These are phyloP conservation scores for Drosophila mojavensis DNA, from an alignment of 1,140 invertebrate genomes.

Conservation along the genomic window DNA sequence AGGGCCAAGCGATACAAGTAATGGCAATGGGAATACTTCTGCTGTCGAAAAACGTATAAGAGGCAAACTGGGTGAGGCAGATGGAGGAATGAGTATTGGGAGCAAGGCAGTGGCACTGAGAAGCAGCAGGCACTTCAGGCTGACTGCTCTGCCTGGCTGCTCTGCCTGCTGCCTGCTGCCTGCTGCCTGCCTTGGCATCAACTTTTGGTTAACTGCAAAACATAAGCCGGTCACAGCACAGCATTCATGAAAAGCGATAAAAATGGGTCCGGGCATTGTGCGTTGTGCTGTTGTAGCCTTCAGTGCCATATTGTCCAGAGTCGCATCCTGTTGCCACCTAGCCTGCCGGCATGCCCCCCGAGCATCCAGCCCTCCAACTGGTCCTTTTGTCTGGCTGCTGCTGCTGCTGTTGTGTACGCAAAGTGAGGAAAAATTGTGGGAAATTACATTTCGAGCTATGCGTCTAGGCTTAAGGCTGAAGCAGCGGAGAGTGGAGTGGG, in stretches of 20 bases:
- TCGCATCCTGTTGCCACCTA: slow-evolving; percentile 23
- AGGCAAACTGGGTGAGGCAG: neutral
- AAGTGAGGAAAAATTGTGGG: slow-evolving; percentile 82
- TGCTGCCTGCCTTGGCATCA: slow-evolving; percentile 19
- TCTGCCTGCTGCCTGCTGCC: neutral
- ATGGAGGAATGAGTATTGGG: neutral
- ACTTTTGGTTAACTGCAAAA: slow-evolving; percentile 75
- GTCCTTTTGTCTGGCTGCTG: slow-evolving; percentile 54
- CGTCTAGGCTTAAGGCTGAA: slow-evolving; percentile 19
- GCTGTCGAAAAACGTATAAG: slow-evolving; percentile 28
- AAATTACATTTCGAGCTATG: slow-evolving; percentile 73
- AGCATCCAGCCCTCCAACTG: slow-evolving; percentile 9
- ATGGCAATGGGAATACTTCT: slow-evolving; percentile 41
- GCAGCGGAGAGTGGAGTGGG: neutral
- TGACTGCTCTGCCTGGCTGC: neutral
- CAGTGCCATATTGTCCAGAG: slow-evolving; percentile 66
- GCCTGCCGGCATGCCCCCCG: slow-evolving; percentile 7
- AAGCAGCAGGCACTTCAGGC: slow-evolving; percentile 33
- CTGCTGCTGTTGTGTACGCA: slow-evolving; percentile 52
- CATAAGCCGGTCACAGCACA: slow-evolving; percentile 70
- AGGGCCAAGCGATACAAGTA: slow-evolving; percentile 43
- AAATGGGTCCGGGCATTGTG: slow-evolving; percentile 77
- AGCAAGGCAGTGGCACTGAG: neutral
- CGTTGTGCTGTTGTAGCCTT: slow-evolving; percentile 15
- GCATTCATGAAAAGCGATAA: slow-evolving; percentile 75